These are phyloP conservation scores for Zeuzera pyrina DNA, from an alignment of 2,888 invertebrate species.

Conservation along the genomic window DNA sequence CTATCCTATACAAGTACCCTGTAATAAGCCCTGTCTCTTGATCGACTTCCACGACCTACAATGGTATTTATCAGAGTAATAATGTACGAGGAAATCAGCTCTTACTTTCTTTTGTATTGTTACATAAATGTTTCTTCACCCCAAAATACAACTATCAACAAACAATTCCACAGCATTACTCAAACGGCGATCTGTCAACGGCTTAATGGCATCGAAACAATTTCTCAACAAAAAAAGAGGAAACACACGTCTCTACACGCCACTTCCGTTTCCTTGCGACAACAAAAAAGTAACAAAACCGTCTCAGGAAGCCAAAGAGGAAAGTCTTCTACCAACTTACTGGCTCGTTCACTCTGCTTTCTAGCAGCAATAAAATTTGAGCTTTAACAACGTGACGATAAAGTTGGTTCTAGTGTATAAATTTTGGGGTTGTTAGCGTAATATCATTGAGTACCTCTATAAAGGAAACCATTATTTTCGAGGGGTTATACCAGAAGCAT, in stretches of 20 bases:
- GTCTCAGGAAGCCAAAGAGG: slow-evolving; percentile 25
- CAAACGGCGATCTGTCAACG: slow-evolving; percentile 67
- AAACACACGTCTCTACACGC: slow-evolving; percentile 64
- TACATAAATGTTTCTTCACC: slow-evolving; percentile 37
- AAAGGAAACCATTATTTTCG: slow-evolving; percentile 71
- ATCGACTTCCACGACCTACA: too few species aligned
- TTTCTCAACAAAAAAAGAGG: slow-evolving; percentile 68
- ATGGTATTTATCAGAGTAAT: too few species aligned
- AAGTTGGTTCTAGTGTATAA: slow-evolving; percentile 16
- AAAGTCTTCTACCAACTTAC: slow-evolving; percentile 52
- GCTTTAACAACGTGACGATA: rapidly evolving
- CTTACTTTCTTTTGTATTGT: too few species aligned
- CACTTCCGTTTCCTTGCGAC: slow-evolving; percentile 58
- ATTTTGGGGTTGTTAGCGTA: slow-evolving; percentile 24
- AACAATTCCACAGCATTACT: slow-evolving; percentile 63
- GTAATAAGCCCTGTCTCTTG: too few species aligned
- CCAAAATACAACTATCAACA: slow-evolving; percentile 17
- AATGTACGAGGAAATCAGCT: too few species aligned
- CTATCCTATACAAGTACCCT: too few species aligned
- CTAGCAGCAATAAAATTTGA: slow-evolving; percentile 13
- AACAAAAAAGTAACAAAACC: slow-evolving; percentile 63
- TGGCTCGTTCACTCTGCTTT: slow-evolving; percentile 32
- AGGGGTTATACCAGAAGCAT: slow-evolving; percentile 63
- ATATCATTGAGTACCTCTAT: slow-evolving; percentile 19
- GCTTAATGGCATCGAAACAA: slow-evolving; percentile 71